Conservation (phyloP, 2,113 vertebrate genomes). For the Poecile atricapillus region DNA sequence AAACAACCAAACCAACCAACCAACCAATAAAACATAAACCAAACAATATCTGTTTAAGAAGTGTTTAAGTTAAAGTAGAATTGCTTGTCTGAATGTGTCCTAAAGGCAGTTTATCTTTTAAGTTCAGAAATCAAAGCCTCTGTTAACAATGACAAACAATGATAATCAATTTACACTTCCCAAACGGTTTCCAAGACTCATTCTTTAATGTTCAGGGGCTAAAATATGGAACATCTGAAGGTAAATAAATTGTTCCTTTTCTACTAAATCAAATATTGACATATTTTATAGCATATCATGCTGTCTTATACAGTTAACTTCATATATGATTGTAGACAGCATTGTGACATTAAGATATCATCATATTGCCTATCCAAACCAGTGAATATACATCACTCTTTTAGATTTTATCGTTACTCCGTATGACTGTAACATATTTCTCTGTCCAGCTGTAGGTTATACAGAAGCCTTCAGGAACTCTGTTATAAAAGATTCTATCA, state of each 20-base stretch:
- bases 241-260: background rate
- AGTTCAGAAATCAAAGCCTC: background rate
- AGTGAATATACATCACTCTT: background rate
- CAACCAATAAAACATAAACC: background rate
- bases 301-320: background rate
- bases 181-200: background rate
- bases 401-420: background rate
- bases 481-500: background rate
- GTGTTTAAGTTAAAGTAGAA: background rate
- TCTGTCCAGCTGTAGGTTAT: background rate
- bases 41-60: background rate
- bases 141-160: background rate
- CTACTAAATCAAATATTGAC: background rate
- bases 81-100: background rate
- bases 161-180: background rate
- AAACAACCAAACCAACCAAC: background rate
- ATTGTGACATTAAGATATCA: background rate
- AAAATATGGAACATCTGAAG: background rate
- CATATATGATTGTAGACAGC: background rate
- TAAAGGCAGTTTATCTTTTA: background rate
- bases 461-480: background rate
- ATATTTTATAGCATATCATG: background rate
- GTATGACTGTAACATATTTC: background rate
- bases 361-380: background rate
- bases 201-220: background rate